These are phyloP conservation scores for Parasteatoda tepidariorum DNA, from an alignment of 1,140 invertebrate genomes.

Conservation along the genomic window DNA sequence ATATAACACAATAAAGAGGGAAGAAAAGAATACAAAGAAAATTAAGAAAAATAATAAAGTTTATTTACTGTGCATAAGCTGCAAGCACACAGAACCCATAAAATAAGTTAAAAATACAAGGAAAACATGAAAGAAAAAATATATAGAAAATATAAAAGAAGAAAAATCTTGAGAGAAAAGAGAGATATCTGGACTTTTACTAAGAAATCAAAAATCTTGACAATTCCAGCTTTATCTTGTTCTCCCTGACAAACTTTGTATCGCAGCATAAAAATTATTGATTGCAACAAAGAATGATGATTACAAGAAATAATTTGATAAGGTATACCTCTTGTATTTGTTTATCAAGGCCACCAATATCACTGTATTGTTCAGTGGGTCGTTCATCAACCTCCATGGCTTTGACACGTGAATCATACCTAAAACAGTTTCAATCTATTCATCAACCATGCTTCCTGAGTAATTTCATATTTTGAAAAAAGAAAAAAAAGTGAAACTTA, in stretches of 20 bases:
- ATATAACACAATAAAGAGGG: too few species aligned
- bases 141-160: neutral
- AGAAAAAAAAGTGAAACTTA: constrained; percentile 67
- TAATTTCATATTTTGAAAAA: neutral
- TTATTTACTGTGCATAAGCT: too few species aligned
- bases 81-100: too few species aligned
- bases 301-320: too few species aligned
- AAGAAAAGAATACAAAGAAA: too few species aligned
- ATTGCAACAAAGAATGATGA: too few species aligned
- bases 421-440: neutral
- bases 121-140: neutral
- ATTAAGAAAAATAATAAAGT: too few species aligned
- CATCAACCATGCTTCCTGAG: neutral
- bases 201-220: too few species aligned
- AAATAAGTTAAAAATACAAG: too few species aligned
- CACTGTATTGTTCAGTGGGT: constrained; percentile 99
- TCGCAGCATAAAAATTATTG: too few species aligned
- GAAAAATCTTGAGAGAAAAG: neutral
- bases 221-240: too few species aligned
- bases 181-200: neutral
- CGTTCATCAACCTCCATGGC: constrained; percentile 99
- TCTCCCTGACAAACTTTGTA: too few species aligned
- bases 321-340: constrained; percentile 88
- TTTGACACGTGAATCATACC: constrained; percentile 95
- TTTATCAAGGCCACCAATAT: constrained; percentile 99